Conservation (phyloP, 2,113 vertebrate species). For the Indicator indicator region DNA sequence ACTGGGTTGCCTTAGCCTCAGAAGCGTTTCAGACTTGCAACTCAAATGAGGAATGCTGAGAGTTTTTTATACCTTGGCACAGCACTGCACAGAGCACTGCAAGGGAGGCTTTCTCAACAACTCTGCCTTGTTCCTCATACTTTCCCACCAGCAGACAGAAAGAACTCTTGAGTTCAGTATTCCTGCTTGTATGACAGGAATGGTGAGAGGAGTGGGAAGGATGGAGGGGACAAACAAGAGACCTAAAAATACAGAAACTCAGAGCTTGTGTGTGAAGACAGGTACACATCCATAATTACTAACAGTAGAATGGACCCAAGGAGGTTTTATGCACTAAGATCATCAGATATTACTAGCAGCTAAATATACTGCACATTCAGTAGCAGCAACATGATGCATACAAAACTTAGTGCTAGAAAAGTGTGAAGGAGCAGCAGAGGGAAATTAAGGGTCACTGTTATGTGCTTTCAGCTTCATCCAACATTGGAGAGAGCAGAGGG, state of each 20-base stretch:
- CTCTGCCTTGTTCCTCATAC: not conserved
- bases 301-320: not conserved
- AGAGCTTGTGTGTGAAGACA: rapidly evolving
- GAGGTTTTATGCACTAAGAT: not conserved
- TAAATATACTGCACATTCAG: not conserved
- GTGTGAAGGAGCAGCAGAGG: not conserved
- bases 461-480: not conserved
- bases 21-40: rapidly evolving
- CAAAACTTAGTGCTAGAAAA: not conserved
- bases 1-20: not conserved
- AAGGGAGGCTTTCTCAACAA: not conserved
- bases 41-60: not conserved
- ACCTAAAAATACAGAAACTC: not conserved
- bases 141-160: not conserved
- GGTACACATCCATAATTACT: not conserved
- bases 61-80: not conserved
- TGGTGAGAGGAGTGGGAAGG: not conserved
- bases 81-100: not conserved
- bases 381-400: rapidly evolving
- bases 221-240: not conserved
- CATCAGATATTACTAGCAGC: not conserved
- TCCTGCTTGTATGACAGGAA: rapidly evolving
- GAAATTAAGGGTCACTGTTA: not conserved
- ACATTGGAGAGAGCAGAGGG: not conserved
- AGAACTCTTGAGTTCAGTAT: not conserved